Base-by-base conservation (phyloP, 2,888 invertebrate genomes). In the Aphodius sticticus region DNA sequence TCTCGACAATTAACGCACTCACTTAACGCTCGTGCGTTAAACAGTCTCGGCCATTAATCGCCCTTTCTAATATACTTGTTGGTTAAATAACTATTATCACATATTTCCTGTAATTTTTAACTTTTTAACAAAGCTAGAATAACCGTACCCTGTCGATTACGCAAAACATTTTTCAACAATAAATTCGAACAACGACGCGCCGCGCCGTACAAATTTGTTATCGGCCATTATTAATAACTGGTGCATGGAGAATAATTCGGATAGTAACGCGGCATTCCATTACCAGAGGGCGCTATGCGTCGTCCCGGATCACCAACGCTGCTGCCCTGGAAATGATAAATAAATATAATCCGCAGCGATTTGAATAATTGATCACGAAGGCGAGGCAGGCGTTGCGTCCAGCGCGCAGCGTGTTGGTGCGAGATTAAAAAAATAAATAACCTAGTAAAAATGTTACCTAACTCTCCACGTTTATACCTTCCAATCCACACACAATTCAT, bases 281-380 rank as follows among this genome's bases (percentile, higher is more conserved):
- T 53, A 53, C 12, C 12, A 5, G 7, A 53, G 53, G 53, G 12
- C 53, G 53, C 53, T 53, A 7, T 53, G 53, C 53, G 53, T 9
- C 53, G 53, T 53, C 53, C 53, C 53, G 53, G 53, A 53, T 53
- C 53, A 53, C 53, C 53, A 53, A 53, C 53, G 53, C 53, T 53
- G 53, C 53, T 53, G 53, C 53, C 53, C 53, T 12, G 53, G 12
- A 53, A 53, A 53, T 53, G 53, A 53, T 53, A 53, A 53, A 53
- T 53, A 53, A 53, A 53, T 53, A 53, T 53, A 53, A 53, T 53
- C 53, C 53, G 53, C 12, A 53, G 53, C 53, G 53, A 53, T 53
- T 53, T 53, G 53, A 53, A 53, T 53, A 53, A 53, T 53, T 53
- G 53, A 53, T 53, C 53, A 53, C 53, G 53, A 3, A 26, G 26